Evolutionary conservation across 2,888 invertebrate genomes (phyloP).

Genomic region (Dicyrtoma fusca): DNA sequence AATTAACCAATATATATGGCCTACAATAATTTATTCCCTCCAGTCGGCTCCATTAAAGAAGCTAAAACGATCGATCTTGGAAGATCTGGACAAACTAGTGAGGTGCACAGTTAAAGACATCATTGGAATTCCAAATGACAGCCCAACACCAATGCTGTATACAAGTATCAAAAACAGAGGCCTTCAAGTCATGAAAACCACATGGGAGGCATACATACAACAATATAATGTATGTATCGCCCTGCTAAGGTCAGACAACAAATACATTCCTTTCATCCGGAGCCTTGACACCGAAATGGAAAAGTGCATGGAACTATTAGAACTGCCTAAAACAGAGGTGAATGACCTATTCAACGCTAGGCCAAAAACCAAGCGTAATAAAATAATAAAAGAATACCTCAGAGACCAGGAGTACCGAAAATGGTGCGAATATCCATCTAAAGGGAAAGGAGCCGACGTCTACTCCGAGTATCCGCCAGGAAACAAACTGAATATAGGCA

Average conservation of each 20-base stretch:
- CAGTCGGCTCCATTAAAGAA: conserved; percentile 20
- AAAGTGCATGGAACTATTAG: background rate
- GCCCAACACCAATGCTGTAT: conserved; percentile 36
- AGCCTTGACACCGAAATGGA: conserved; percentile 11
- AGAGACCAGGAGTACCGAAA: conserved; percentile 9
- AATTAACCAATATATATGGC: conserved; percentile 41
- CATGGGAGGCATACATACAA: conserved; percentile 37
- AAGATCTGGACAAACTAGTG: conserved; percentile 17
- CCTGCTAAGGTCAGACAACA: conserved; percentile 1
- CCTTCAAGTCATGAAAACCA: conserved; percentile 13
- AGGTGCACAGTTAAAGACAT: conserved; percentile 22
- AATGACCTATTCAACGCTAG: background rate
- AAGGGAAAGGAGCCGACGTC: conserved; percentile 26
- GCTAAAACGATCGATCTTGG: conserved; percentile 13
- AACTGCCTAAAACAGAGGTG: background rate
- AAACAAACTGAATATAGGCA: conserved; percentile 10
- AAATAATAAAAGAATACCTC: conserved; percentile 7
- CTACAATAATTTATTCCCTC: conserved; percentile 31
- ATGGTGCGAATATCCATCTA: conserved; percentile 15
- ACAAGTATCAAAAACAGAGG: conserved; percentile 12
- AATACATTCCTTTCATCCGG: background rate
- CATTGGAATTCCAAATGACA: conserved; percentile 26
- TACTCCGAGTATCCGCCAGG: background rate
- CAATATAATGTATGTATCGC: conserved; percentile 19
- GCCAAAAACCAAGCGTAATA: background rate